Conservation (phyloP, 64 coral and sea anemone genomes). For the Stylophora pistillata region DNA sequence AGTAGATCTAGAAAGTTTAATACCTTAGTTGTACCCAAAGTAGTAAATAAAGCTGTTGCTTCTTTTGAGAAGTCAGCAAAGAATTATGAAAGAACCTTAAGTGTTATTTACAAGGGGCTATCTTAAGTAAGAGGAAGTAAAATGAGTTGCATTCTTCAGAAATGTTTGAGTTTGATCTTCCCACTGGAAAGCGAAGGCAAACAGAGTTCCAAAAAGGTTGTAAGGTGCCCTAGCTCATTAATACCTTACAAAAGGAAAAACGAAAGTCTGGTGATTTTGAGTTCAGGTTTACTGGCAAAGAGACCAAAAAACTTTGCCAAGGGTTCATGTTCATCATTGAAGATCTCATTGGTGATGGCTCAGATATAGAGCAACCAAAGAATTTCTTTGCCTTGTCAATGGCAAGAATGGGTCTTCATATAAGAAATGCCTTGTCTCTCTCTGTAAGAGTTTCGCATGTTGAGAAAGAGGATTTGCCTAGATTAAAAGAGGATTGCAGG, state of each 20-base stretch:
- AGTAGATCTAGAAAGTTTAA: no score
- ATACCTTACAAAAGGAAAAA: constrained; percentile 68
- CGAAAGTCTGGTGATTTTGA: constrained; percentile 26
- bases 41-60: no score
- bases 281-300: constrained; percentile 53
- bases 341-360: constrained; percentile 37
- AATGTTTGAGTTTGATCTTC: constrained; percentile 59
- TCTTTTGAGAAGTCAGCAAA: no score
- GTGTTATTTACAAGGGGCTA: constrained; percentile 64
- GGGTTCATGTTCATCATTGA: constrained; percentile 55
- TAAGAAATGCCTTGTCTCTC: constrained; percentile 54
- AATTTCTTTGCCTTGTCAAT: constrained; percentile 55
- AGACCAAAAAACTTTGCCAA: constrained; percentile 41
- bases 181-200: constrained; percentile 39
- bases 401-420: constrained; percentile 40
- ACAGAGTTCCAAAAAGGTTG: constrained; percentile 58
- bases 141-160: constrained; percentile 56
- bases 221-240: constrained; percentile 76
- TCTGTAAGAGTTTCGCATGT: constrained; percentile 36
- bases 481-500: constrained; percentile 42
- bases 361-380: constrained; percentile 44
- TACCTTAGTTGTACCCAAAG: no score
- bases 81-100: no score
- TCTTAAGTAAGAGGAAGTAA: constrained; percentile 80
- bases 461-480: neutral